Conservation (phyloP, 1,140 invertebrate species). For the Euura saliciscinereae region DNA sequence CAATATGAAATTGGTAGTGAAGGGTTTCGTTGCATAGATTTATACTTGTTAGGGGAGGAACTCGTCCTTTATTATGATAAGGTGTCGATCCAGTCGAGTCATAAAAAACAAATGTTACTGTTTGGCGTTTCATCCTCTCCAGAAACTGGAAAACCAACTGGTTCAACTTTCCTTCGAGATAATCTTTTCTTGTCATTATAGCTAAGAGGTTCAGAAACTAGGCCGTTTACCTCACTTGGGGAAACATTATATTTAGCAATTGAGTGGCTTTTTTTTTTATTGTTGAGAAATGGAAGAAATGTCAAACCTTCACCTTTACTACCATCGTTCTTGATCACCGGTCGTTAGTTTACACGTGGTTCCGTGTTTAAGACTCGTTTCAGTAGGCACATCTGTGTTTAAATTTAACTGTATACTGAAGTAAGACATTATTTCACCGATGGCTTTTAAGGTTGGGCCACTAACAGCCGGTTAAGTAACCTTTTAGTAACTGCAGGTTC, state of each 20-base stretch:
- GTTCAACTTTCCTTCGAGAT: too few relatives aligned
- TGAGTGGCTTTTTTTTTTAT: background rate
- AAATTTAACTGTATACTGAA: background rate
- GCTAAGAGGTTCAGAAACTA: too few relatives aligned
- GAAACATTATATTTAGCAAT: background rate
- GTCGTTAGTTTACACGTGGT: background rate
- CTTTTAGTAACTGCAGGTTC: background rate
- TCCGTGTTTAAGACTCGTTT: background rate
- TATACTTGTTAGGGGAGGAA: too few relatives aligned
- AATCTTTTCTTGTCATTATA: too few relatives aligned
- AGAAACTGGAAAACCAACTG: too few relatives aligned
- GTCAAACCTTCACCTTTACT: background rate
- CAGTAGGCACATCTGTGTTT: background rate
- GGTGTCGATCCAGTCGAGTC: too few relatives aligned
- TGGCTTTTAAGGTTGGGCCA: conserved; percentile 4
- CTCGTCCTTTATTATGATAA: too few relatives aligned
- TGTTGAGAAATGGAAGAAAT: background rate
- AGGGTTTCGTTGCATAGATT: too few relatives aligned
- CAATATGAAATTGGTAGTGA: too few relatives aligned
- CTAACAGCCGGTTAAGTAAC: background rate
- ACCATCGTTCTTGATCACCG: background rate
- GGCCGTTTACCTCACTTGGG: too few relatives aligned
- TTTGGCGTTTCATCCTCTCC: too few relatives aligned
- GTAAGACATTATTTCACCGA: background rate
- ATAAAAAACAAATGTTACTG: too few relatives aligned